Conservation (phyloP, 64 coral and sea anemone species). For the Cladopsammia gracilis region DNA sequence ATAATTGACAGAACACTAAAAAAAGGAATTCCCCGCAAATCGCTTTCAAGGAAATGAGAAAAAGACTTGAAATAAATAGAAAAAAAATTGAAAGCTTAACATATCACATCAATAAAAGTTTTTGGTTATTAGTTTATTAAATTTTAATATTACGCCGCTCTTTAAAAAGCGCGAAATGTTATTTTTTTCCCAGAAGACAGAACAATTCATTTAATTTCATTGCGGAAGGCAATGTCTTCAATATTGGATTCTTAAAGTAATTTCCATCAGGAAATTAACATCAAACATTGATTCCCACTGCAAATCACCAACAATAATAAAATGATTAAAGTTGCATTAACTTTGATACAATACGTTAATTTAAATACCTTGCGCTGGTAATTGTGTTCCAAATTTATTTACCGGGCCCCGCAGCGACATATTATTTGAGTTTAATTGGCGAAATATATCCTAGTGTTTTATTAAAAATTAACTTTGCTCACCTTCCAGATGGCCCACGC, state of each 20-base stretch:
- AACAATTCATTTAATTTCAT: slow-evolving; percentile 41
- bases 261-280: slow-evolving; percentile 53
- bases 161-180: not conserved
- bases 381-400: slow-evolving; percentile 21
- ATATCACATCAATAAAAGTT: not conserved
- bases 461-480: slow-evolving; percentile 26
- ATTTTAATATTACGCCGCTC: not conserved
- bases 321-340: slow-evolving; percentile 51
- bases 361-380: not conserved
- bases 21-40: not conserved
- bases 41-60: not conserved
- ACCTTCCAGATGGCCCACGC: slow-evolving; percentile 80
- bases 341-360: slow-evolving; percentile 52
- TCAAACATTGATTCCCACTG: slow-evolving; percentile 25
- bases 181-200: not conserved
- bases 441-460: not conserved
- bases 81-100: not conserved
- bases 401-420: not conserved
- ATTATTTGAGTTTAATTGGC: slow-evolving; percentile 24
- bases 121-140: not conserved
- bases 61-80: not conserved
- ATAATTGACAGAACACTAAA: not conserved
- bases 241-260: slow-evolving; percentile 47
- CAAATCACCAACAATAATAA: slow-evolving; percentile 43
- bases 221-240: slow-evolving; percentile 30